Percentiles rank a stretch among this genome's conserved stretches.
Conservation (phyloP, 2,797 vertebrate species). For the Pseudochirops cupreus region DNA sequence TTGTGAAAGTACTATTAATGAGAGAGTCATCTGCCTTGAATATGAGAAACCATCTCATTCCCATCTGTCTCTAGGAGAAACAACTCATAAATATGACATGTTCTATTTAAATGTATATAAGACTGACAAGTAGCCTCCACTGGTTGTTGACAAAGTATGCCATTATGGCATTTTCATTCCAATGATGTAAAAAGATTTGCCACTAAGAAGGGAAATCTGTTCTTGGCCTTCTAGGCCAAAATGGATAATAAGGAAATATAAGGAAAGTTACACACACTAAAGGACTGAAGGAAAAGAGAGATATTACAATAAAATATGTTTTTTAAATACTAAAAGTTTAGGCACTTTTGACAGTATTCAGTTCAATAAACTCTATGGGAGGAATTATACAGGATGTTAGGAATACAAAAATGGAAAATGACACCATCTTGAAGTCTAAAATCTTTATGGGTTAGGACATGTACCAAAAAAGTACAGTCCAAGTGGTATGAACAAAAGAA, state of each 20-base stretch:
- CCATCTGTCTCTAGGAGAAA: conserved; percentile 12
- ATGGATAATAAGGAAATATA: not conserved
- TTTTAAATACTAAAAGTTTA: not conserved
- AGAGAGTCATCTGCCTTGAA: conserved; percentile 56
- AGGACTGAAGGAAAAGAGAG: conserved; percentile 23
- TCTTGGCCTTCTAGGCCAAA: conserved; percentile 3
- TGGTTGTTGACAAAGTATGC: not conserved
- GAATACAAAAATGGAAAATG: not conserved
- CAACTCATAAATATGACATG: conserved; percentile 34
- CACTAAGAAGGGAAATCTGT: not conserved
- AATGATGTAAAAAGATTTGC: not conserved
- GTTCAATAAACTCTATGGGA: not conserved
- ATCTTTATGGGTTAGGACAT: not conserved
- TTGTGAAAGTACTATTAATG: conserved; percentile 40
- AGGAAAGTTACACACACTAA: not conserved
- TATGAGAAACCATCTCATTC: conserved; percentile 55
- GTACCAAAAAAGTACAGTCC: not conserved
- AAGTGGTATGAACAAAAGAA: not conserved
- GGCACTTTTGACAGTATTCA: not conserved
- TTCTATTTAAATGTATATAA: accelerated
- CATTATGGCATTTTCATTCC: conserved; percentile 25
- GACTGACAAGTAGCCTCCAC: not conserved
- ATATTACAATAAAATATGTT: not conserved
- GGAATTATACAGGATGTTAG: not conserved
- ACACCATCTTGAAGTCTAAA: not conserved